phyloP scores from a whole-genome alignment of 1,140 invertebrate genomes.

The Drosophila ficusphila region DNA sequence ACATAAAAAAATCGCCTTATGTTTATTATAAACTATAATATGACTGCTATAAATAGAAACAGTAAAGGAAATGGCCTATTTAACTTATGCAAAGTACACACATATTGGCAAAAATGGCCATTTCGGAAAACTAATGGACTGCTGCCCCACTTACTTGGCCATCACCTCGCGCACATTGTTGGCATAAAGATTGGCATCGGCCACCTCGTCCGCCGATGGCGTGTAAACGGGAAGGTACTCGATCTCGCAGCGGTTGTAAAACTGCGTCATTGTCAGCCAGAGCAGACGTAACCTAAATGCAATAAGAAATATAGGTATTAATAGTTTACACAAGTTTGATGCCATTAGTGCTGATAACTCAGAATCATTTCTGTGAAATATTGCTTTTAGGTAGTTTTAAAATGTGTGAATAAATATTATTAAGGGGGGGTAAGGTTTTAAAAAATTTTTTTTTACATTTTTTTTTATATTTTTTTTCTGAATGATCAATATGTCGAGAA shows the following conservation, averaged over 20 bases:
- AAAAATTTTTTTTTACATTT: no score
- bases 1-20: not conserved
- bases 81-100: not conserved
- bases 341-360: no score
- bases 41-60: not conserved
- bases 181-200: constrained; percentile 95
- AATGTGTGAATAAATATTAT: no score
- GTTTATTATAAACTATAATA: not conserved
- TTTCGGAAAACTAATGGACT: not conserved
- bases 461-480: no score
- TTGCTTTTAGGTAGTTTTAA: no score
- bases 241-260: constrained; percentile 95
- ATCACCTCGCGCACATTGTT: constrained; percentile 95
- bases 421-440: no score
- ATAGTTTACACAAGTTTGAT: not conserved
- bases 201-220: constrained; percentile 93
- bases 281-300: constrained; percentile 85
- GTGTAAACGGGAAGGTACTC: constrained; percentile 97
- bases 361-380: no score
- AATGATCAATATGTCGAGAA: no score
- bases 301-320: not conserved
- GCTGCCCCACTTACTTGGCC: constrained; percentile 91
- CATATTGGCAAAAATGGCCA: not conserved
- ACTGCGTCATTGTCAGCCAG: constrained; percentile 96
- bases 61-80: not conserved